Evolutionary conservation across 2,113 vertebrate species (phyloP).

Genomic region (Stigmatopora nigra): DNA sequence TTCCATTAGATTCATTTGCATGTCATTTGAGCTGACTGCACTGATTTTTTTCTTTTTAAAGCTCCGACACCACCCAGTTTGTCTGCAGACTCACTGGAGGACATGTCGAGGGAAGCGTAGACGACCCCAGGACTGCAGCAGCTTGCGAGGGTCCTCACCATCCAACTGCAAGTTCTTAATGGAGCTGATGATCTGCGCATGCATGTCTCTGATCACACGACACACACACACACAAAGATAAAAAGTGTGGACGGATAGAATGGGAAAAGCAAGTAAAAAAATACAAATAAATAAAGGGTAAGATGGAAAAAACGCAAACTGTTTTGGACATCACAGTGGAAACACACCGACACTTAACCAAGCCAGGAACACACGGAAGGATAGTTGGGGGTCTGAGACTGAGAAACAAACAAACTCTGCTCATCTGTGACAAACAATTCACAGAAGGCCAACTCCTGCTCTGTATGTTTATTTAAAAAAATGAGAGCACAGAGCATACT

Average conservation of each 20-base stretch:
- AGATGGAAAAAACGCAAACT: neutral
- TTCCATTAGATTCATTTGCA: slow-evolving; percentile 6
- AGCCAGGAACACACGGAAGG: slow-evolving; percentile 25
- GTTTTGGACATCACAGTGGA: slow-evolving; percentile 45
- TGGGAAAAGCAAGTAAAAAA: slow-evolving; percentile 13
- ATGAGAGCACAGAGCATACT: slow-evolving; percentile 30
- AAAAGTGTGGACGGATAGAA: slow-evolving; percentile 21
- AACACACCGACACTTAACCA: slow-evolving; percentile 25
- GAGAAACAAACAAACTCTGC: slow-evolving; percentile 14
- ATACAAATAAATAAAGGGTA: slow-evolving; percentile 15
- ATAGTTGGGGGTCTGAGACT: slow-evolving; percentile 40
- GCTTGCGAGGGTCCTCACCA: slow-evolving; percentile 86
- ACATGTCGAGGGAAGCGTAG: slow-evolving; percentile 80
- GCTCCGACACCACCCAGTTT: slow-evolving; percentile 24
- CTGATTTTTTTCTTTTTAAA: slow-evolving; percentile 3
- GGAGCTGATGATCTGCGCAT: slow-evolving; percentile 93
- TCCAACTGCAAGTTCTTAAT: slow-evolving; percentile 95
- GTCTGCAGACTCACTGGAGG: slow-evolving; percentile 85
- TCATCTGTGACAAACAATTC: slow-evolving; percentile 35
- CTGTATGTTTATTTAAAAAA: slow-evolving; percentile 20
- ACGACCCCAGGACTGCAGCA: slow-evolving; percentile 86
- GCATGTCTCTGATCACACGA: slow-evolving; percentile 80
- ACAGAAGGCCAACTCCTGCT: slow-evolving; percentile 2
- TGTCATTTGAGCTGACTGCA: slow-evolving; percentile 10
- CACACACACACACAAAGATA: slow-evolving; percentile 21